Evolutionary conservation across 1,140 invertebrate genomes (phyloP).

Genomic region (Penaeus indicus): DNA sequence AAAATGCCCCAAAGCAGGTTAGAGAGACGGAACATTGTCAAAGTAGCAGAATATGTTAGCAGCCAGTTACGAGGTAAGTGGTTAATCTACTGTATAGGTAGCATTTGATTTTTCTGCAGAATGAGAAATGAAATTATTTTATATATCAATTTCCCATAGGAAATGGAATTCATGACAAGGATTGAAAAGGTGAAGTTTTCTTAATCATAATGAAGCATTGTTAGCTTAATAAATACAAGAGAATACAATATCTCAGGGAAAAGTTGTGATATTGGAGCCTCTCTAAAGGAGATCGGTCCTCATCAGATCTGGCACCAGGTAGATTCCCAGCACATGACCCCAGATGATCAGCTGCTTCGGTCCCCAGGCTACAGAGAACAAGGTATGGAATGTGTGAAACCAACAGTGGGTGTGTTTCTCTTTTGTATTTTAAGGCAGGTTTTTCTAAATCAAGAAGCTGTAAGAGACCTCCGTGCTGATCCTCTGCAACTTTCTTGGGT

Average conservation of each 20-base stretch:
- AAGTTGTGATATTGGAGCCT: constrained; percentile 9
- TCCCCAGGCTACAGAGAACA: constrained; percentile 22
- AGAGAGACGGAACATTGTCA: neutral
- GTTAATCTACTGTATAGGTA: neutral
- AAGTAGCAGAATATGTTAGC: constrained; percentile 18
- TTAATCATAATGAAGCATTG: no score
- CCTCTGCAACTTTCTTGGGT: no score
- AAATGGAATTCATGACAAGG: no score
- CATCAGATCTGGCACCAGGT: constrained; percentile 26
- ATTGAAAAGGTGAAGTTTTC: no score
- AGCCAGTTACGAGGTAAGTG: constrained; percentile 6
- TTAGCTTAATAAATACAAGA: neutral
- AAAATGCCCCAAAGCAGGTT: neutral
- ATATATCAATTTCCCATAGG: no score
- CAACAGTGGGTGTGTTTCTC: neutral
- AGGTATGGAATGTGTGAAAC: neutral
- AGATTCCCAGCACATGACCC: neutral
- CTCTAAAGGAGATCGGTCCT: constrained; percentile 17
- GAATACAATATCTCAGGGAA: neutral
- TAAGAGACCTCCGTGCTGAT: no score
- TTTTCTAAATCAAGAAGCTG: no score
- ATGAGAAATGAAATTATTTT: no score
- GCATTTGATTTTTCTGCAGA: no score
- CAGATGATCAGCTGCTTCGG: neutral
- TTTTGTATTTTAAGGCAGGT: neutral